Base-by-base conservation (phyloP, 2,888 invertebrate species). In the Chrysomela aeneicollis region DNA sequence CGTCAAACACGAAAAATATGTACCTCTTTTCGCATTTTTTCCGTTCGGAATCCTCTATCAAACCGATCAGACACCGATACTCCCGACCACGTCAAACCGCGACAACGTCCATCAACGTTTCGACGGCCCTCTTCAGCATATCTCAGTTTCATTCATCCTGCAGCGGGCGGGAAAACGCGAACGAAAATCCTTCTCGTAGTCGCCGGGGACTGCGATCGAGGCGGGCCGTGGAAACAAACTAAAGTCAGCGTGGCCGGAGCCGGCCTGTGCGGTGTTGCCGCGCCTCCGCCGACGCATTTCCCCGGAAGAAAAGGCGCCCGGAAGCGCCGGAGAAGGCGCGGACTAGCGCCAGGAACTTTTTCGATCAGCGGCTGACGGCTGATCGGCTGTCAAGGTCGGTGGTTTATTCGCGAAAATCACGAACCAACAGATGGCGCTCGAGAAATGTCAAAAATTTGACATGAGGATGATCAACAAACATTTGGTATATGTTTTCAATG, bases 171-270 rank as follows among this genome's bases (percentile, higher is more conserved):
- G 52, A 60, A 52, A 30, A 59, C 64, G 60, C 64, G 61, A 42
- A 52, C 50, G 47, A 57, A 64, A 57, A 12, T 58, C 35, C 19
- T 49, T 30, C 55, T 57, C 21, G 35, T 42, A 50, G 42, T 50
- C 42, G 47, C 46, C 55, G 52, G 64, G 66, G 61, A 66, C 70
- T 72, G 71, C 63, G 67, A 71, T 71, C 75, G 71, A 72, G 64
- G 67, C 76, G 73, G 71, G 73, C 73, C 73, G 73, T 79, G 75
- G 74, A 76, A 75, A 74, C 77, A 72, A 71, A 78, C 73, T 76
- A 71, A 74, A 71, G 71, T 75, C 66, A 68, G 66, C 76, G 71
- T 73, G 70, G 73, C 66, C 70, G 64, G 69, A 59, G 64, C 70
- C 65, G 37, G 26, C 26, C 53, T 37, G 21, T 26, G 35, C 67